These are phyloP conservation scores for Notodonta dromedarius DNA, from an alignment of 2,888 invertebrate genomes.

Conservation along the genomic window DNA sequence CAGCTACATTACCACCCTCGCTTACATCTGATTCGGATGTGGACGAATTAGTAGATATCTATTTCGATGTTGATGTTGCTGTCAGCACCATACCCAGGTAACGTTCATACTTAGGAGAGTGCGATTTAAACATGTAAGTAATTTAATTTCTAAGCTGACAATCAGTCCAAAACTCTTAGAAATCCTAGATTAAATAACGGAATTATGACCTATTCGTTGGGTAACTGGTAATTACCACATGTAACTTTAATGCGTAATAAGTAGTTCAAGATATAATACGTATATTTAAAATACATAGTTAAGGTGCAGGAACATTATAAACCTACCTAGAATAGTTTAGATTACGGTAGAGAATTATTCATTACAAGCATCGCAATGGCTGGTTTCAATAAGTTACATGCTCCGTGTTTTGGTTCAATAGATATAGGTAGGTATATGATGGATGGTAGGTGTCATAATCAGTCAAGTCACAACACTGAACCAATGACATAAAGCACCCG, in stretches of 20 bases:
- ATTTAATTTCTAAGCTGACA: not conserved
- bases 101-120: constrained; percentile 16
- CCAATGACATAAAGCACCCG: constrained; percentile 58
- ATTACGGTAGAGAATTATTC: too few relatives aligned
- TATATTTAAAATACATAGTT: too few relatives aligned
- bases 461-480: constrained; percentile 49
- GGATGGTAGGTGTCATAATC: constrained; percentile 30
- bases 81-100: constrained; percentile 76
- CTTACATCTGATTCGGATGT: constrained; percentile 77
- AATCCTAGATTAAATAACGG: not conserved
- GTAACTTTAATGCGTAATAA: not conserved
- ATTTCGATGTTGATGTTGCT: constrained; percentile 79
- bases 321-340: too few relatives aligned
- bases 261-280: too few relatives aligned
- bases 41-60: constrained; percentile 77
- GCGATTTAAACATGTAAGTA: not conserved
- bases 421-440: not conserved
- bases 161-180: not conserved
- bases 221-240: constrained; percentile 5
- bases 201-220: not conserved
- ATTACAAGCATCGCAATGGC: not conserved
- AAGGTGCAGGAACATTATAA: too few relatives aligned
- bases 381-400: not conserved
- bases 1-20: constrained; percentile 76
- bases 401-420: constrained; percentile 1